Evolutionary conservation across 2,797 vertebrate species (phyloP).

Genomic region (Alcedo atthis): DNA sequence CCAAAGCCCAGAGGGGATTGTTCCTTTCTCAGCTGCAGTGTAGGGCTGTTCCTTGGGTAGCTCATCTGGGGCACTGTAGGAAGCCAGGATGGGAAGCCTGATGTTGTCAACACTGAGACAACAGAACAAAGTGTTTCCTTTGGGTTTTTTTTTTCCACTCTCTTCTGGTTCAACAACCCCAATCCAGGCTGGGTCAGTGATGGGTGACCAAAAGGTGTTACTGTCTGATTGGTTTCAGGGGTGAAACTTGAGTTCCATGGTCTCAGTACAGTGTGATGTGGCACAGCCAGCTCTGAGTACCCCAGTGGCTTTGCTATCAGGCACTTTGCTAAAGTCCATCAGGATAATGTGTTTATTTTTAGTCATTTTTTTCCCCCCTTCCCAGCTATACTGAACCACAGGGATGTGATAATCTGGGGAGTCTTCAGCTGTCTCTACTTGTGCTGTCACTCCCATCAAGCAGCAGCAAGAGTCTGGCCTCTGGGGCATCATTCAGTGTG

Average conservation of each 20-base stretch:
- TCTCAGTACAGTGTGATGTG: background rate
- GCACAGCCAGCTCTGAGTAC: background rate
- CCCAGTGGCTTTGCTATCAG: background rate
- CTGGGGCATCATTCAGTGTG: background rate
- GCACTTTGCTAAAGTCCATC: background rate
- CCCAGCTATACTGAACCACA: background rate
- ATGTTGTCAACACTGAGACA: background rate
- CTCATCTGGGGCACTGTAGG: background rate
- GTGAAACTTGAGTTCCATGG: background rate
- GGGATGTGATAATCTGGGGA: background rate
- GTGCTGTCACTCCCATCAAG: conserved; percentile 36
- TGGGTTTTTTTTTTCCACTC: background rate
- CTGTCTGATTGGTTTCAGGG: background rate
- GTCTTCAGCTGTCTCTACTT: background rate
- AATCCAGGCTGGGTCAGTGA: background rate
- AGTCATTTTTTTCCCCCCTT: background rate
- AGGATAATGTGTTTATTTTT: background rate
- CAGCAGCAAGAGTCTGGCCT: background rate
- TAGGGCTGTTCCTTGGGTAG: background rate
- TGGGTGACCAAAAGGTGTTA: background rate
- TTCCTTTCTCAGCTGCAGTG: conserved; percentile 6
- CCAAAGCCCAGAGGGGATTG: background rate
- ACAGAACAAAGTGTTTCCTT: background rate
- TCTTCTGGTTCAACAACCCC: background rate
- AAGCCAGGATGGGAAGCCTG: background rate